phyloP scores from a whole-genome alignment of 2,888 invertebrate species.

The Corythucha ciliata region DNA sequence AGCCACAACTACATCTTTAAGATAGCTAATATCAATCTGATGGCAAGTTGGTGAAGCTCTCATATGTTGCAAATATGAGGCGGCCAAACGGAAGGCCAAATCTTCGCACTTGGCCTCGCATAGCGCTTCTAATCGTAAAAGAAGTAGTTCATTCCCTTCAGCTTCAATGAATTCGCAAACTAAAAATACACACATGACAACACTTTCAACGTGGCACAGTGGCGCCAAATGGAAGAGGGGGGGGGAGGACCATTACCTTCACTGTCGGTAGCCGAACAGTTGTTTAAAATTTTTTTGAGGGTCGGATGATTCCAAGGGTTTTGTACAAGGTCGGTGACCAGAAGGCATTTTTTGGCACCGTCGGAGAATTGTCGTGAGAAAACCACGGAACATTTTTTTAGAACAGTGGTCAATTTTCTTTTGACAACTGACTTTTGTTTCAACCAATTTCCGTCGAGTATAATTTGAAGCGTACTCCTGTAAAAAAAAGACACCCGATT shows the following conservation, averaged over 20 bases:
- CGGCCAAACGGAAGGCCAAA: slow-evolving; percentile 50
- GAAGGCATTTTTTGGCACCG: slow-evolving; percentile 43
- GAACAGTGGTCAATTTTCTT: slow-evolving; percentile 16
- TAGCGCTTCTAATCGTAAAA: slow-evolving; percentile 52
- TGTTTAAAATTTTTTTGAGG: slow-evolving; percentile 43
- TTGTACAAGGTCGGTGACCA: slow-evolving; percentile 49
- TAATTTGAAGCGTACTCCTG: slow-evolving; percentile 16
- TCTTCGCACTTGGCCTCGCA: slow-evolving; percentile 53
- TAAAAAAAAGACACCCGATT: background rate
- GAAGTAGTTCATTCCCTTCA: slow-evolving; percentile 52
- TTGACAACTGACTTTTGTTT: slow-evolving; percentile 8
- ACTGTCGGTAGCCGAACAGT: slow-evolving; percentile 42
- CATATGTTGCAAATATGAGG: slow-evolving; percentile 49
- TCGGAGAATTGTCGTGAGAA: slow-evolving; percentile 19
- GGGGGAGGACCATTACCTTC: slow-evolving; percentile 41
- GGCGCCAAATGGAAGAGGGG: too few relatives aligned
- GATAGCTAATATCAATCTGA: slow-evolving; percentile 44
- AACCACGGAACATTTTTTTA: slow-evolving; percentile 8
- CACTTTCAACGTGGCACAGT: background rate
- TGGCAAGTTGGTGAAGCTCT: slow-evolving; percentile 36
- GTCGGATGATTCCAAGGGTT: slow-evolving; percentile 46
- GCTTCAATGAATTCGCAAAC: slow-evolving; percentile 51
- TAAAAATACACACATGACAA: slow-evolving; percentile 36
- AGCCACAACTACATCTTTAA: slow-evolving; percentile 52
- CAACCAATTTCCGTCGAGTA: slow-evolving; percentile 20